These are phyloP conservation scores for Hypocryptadius cinnamomeus DNA, from an alignment of 2,113 vertebrate species.

Conservation along the genomic window DNA sequence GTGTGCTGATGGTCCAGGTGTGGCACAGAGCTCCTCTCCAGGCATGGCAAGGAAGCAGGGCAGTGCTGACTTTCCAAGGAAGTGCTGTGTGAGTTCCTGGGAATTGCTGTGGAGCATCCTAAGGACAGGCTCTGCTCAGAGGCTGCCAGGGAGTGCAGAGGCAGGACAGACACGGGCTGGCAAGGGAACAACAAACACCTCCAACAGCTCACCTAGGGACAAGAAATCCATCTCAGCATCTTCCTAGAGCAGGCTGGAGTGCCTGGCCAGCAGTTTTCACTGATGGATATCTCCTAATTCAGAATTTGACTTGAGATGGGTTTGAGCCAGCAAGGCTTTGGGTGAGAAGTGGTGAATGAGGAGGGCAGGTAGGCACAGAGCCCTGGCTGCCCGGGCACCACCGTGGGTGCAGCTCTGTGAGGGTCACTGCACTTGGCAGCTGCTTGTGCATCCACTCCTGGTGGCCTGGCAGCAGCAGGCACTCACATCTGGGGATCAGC, in stretches of 20 bases:
- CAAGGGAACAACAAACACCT: neutral
- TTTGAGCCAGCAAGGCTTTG: neutral
- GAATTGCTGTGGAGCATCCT: neutral
- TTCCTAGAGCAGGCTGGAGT: neutral
- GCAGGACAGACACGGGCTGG: rapidly evolving
- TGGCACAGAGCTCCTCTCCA: neutral
- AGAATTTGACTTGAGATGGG: neutral
- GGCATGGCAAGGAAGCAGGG: rapidly evolving
- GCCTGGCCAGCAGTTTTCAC: neutral
- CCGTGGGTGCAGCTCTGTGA: neutral
- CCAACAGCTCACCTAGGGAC: rapidly evolving
- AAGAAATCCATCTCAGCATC: neutral
- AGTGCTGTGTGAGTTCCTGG: neutral
- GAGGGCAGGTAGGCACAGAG: neutral
- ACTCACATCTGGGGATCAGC: neutral
- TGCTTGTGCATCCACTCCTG: neutral
- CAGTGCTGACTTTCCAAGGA: neutral
- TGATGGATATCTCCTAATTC: neutral
- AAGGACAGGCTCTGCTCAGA: rapidly evolving
- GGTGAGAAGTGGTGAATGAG: neutral
- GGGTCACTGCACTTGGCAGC: neutral
- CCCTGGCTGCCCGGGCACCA: neutral
- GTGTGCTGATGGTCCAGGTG: neutral
- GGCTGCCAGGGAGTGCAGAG: rapidly evolving
- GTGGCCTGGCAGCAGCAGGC: neutral